A percentile compares a stretch with the other conserved stretches of the same genome.
Conservation (phyloP, 30 jellyfish, hydroid and myxozoan species). For the Hydra vulgaris region DNA sequence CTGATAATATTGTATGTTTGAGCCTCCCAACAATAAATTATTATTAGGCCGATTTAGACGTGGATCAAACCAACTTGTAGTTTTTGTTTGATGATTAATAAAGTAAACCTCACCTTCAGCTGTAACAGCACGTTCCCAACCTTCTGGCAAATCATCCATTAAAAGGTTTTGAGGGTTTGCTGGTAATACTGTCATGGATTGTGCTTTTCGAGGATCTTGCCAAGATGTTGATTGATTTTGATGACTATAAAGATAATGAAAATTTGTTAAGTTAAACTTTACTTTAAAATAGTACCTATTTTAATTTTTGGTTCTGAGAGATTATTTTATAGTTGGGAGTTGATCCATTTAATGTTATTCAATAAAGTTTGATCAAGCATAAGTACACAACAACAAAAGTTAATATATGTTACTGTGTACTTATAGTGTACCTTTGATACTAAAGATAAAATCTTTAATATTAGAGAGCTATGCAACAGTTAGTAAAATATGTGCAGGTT, state of each 20-base stretch:
- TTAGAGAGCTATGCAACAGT: too few relatives aligned
- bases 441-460: too few relatives aligned
- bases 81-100: constrained; percentile 62
- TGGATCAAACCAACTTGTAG: constrained; percentile 96
- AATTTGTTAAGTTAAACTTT: neutral
- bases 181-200: constrained; percentile 10
- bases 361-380: too few relatives aligned
- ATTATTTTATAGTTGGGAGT: neutral
- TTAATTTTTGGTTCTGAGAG: neutral
- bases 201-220: constrained; percentile 78
- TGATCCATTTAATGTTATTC: too few relatives aligned
- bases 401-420: too few relatives aligned
- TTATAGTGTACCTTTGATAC: too few relatives aligned
- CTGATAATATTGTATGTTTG: constrained; percentile 55
- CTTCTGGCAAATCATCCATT: constrained; percentile 70
- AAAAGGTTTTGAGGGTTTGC: neutral
- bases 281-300: neutral
- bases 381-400: too few relatives aligned
- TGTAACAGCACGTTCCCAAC: constrained; percentile 96
- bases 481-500: too few relatives aligned
- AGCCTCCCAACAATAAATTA: constrained; percentile 13
- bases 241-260: constrained; percentile 38
- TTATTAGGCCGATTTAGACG: constrained; percentile 45
- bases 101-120: constrained; percentile 92
- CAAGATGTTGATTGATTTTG: constrained; percentile 66